Evolutionary conservation across 2,113 vertebrate genomes (phyloP).

Genomic region (Trematocara variabile): DNA sequence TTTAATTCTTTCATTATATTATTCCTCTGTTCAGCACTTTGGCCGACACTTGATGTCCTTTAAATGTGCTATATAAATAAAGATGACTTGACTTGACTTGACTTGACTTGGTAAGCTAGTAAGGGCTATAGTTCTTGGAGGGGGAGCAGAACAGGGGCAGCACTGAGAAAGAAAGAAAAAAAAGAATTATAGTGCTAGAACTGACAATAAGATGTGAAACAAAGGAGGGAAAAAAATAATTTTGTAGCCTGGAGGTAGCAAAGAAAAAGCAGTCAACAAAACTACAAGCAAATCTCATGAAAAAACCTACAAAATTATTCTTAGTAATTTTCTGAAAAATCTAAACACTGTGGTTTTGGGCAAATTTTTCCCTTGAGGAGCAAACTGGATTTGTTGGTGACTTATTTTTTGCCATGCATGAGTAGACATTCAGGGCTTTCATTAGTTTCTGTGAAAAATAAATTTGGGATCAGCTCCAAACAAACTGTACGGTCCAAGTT

Average conservation of each 20-base stretch:
- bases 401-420: neutral
- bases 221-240: neutral
- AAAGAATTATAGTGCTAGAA: neutral
- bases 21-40: no score
- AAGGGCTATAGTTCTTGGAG: neutral
- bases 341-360: neutral
- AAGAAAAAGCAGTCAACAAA: neutral
- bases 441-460: neutral
- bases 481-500: neutral
- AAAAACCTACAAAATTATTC: neutral
- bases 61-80: no score
- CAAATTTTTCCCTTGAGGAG: neutral
- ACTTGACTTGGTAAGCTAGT: slow-evolving; percentile 2
- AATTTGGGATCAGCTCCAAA: neutral
- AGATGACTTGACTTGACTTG: no score
- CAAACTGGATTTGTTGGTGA: neutral
- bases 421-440: neutral
- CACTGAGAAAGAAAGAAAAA: neutral
- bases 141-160: neutral
- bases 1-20: no score
- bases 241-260: neutral
- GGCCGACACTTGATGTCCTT: no score
- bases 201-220: neutral
- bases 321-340: neutral
- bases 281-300: neutral